Evolutionary conservation across 2,888 invertebrate genomes (phyloP), one percentile per base, ranked within the genome.

Genomic region (Bhutanitis thaidina): DNA sequence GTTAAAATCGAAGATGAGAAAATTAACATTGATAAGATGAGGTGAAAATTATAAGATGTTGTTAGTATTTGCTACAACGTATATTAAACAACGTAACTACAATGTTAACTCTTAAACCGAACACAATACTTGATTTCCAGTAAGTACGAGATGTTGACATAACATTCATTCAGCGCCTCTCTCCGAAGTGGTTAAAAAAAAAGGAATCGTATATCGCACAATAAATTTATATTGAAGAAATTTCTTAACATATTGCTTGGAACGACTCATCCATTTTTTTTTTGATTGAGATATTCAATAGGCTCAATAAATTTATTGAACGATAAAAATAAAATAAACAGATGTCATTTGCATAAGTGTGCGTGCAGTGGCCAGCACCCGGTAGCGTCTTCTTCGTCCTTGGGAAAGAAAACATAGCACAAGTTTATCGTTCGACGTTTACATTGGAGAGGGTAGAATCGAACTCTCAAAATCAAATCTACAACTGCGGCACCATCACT

Each of bases 321-420:
- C 29, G 56, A 61, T 52, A 58, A 40, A 57, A 61, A 52, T 37
- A 58, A 55, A 54, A 58, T 48, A 58, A 54, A 58, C 70, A 60
- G 60, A 58, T 62, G 62, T 63, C 58, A 62, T 37, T 46, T n/a
- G 40, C 29, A 38, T 14, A 38, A 39, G 57, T 57, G 49, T 64
- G 52, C 38, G 58, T 49, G 47, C 49, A 43, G 46, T 49, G 36
- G 29, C 36, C 61, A 62, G 56, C 58, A 57, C 53, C 64, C 64
- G 56, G 59, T 58, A 53, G 64, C 64, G 57, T 67, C 71, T 62
- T 74, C 72, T 71, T 70, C 69, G 43, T 59, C 83, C 82, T 84
- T 79, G 47, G 69, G 76, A 78, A 81, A 86, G 74, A 85, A 84
- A 85, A 80, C 55, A 76, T 61, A 71, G 59, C 70, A 78, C 71